These are phyloP conservation scores for Lepilemur septentrionalis DNA, from an alignment of 2,797 vertebrate species.

Conservation along the genomic window DNA sequence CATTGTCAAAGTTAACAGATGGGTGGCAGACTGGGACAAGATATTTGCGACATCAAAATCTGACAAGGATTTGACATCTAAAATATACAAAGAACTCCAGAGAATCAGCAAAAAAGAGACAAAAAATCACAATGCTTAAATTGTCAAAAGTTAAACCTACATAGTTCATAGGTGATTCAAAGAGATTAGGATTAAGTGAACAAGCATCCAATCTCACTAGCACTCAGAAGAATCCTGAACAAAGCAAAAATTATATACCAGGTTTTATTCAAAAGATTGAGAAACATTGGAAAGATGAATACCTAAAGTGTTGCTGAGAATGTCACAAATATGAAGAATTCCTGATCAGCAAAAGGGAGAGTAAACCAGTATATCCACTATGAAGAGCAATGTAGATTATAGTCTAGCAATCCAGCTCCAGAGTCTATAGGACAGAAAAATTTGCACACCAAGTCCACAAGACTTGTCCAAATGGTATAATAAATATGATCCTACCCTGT, in stretches of 20 bases:
- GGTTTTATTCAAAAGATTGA: not conserved
- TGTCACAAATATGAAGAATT: not conserved
- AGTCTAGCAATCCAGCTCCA: not conserved
- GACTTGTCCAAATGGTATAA: not conserved
- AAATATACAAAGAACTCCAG: not conserved
- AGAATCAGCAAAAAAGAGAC: not conserved
- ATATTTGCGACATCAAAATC: slow-evolving; percentile 49
- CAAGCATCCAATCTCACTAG: not conserved
- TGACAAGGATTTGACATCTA: slow-evolving; percentile 18
- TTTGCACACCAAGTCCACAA: not conserved
- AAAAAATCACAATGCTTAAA: not conserved
- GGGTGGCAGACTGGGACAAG: slow-evolving; percentile 42
- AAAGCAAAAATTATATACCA: not conserved
- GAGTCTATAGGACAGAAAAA: not conserved
- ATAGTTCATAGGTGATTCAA: not conserved
- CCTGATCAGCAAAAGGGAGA: not conserved
- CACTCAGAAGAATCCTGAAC: not conserved
- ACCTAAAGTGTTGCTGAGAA: not conserved
- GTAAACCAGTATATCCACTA: not conserved
- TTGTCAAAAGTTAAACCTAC: not conserved
- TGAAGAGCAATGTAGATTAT: not conserved
- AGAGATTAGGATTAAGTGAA: not conserved
- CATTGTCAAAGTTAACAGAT: slow-evolving; percentile 61
- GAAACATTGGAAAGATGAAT: not conserved
- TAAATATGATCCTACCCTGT: not conserved